Evolutionary conservation across 2,888 invertebrate genomes (phyloP), one percentile per base, ranked within the genome.

Genomic region (Dynastes maya): DNA sequence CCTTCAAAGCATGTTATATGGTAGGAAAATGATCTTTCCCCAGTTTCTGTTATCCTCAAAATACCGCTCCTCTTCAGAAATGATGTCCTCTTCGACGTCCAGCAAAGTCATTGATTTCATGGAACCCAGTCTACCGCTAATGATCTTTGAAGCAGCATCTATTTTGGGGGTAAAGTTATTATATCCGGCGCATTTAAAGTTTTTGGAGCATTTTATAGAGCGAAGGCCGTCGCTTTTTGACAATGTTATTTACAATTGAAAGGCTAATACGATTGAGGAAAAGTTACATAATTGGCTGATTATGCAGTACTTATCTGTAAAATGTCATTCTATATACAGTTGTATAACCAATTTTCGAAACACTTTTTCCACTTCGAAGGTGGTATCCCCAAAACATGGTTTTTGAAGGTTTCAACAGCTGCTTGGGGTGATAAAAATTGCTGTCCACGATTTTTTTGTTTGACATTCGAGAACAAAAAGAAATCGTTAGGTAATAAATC

Each of bases 21-120:
- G 78, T 16, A 78, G 49, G 40, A 78, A 78, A 27, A 58, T 71
- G 29, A 78, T 78, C 11, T 78, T 71, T 37, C 71, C 72, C 78
- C 78, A 78, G n/a, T 78, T 71, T 64, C 61, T 37, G 16, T 2
- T 40, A 16, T 58, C 58, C 3, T 72, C 78, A 51, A 37, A 58
- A 13, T 58, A 72, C 22, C 29, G 37, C 22, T 16, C 22, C 32
- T 40, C 40, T 13, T 71, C 72, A 8, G 58, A 58, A 9, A 6
- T 68, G 6, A 37, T 4, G 13, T 72, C 37, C 1, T 58, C 37
- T 11, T 58, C 72, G 22, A 45, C 16, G 2, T 16, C 16, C 5
- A 27, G n/a, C 9, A 67, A 8, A 2, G 45, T 67, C 2, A 67
- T 49, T 22, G 67, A 67, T 67, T 67, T 67, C 22, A 45, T 29